Evolutionary conservation across 2,888 invertebrate genomes (phyloP).

Genomic region (Myathropa florea): DNA sequence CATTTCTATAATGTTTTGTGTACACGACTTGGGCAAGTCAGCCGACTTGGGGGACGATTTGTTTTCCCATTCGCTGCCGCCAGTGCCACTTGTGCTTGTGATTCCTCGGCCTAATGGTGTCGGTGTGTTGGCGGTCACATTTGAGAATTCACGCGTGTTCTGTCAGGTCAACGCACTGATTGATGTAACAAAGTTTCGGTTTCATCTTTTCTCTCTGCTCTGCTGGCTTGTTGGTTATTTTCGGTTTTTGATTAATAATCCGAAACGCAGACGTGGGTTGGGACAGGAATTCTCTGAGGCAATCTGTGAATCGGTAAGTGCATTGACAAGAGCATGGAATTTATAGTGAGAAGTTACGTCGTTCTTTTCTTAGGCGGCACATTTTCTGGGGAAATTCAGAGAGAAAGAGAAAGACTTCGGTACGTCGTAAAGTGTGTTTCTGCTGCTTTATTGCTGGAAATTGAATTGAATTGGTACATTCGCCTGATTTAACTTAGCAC

Average conservation of each 20-base stretch:
- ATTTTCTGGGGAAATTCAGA: no score
- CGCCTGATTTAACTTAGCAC: no score
- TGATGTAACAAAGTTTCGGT: constrained; percentile 65
- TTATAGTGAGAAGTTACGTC: not conserved
- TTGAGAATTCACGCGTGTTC: constrained; percentile 37
- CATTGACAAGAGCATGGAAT: constrained; percentile 4
- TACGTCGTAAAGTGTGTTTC: no score
- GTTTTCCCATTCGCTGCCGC: not conserved
- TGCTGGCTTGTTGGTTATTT: constrained; percentile 31
- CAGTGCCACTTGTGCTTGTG: not conserved
- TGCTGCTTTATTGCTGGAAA: no score
- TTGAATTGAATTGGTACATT: no score
- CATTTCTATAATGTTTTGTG: constrained; percentile 62
- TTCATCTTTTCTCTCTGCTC: constrained; percentile 44
- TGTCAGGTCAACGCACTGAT: constrained; percentile 63
- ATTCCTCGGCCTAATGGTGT: constrained; percentile 40
- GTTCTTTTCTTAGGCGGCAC: not conserved
- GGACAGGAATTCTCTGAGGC: not conserved
- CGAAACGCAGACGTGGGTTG: constrained; percentile 9
- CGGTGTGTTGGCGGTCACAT: constrained; percentile 42
- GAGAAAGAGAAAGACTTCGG: no score
- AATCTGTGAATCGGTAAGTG: not conserved
- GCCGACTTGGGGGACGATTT: constrained; percentile 17
- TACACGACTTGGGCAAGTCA: constrained; percentile 7
- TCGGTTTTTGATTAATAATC: constrained; percentile 44